Base-by-base conservation (phyloP, 2,113 vertebrate genomes). In the Rana temporaria region DNA sequence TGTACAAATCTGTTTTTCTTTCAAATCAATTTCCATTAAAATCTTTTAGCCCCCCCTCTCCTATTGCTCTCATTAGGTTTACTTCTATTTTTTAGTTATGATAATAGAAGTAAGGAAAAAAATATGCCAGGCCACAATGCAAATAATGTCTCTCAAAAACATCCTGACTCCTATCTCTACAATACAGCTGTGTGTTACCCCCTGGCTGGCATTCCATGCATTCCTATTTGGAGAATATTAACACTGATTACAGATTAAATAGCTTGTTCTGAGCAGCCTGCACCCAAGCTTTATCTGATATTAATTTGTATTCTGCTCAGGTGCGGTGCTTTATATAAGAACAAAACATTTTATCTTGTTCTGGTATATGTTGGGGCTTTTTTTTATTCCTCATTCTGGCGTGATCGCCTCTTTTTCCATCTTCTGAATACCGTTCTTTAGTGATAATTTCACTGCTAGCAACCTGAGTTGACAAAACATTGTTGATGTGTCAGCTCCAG, bases 281-380 rank as follows among this genome's bases (percentile, higher is more conserved):
- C 85, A 88, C 78, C 77, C 26, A 82, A 6, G 85, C 87, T 88
- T 89, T 90, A 87, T 87, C 87, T 84, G 63, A 81, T 85, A 86
- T 87, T 32, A 82, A 88, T 76, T 59, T 85, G 32, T 4, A 84
- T 90, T 72, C 88, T 86, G 85, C 87, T 85, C 85, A 85, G 0
- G 85, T 83, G 88, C 90, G 87, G 89, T 85, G 85, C 88, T 83
- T 86, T 89, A 89, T 89, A 85, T 88, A 90, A 89, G 87, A 89
- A 89, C 87, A 88, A 90, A 88, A 89, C 87, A 88, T 88, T 91
- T 48, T 89, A 90, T 90, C 90, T 90, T 88, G 84, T 88, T 88
- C 87, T 78, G 85, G n/a, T 85, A 88, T 87, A 88, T 88, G 88
- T 87, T 48, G 53, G 71, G 52, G 85, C 89, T 85, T 86, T 75